Base-by-base conservation (phyloP, 2,113 vertebrate species). In the Reinhardtius hippoglossoides region DNA sequence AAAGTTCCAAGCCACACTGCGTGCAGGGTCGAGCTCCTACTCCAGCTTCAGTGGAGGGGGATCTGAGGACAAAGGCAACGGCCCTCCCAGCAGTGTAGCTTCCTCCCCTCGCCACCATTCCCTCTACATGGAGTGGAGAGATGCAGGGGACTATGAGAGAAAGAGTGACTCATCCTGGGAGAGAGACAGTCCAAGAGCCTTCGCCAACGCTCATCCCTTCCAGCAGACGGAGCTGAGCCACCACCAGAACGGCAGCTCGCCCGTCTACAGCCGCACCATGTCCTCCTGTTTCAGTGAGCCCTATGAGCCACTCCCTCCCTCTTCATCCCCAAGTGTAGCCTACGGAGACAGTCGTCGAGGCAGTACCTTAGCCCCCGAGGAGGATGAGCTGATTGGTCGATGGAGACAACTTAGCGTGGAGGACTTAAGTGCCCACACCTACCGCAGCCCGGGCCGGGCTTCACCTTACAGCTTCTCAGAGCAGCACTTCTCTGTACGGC, bases 361-460 rank as follows among this genome's bases (percentile, higher is more conserved):
- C n/a, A 93, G 94, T 9, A 88, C 93, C 2, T 89, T 97, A 27
- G 92, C 95, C 16, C 94, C 95, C 0, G 95, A 97, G 71, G 97
- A 94, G 64, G 93, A 97, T 24, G 96, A 97, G 76, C 87, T 95
- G 56, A 95, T 96, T 0, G 94, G 96, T n/a, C 93, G 95, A 23
- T 98, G 97, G 97, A 94, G 96, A 54, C 96, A 98, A 4, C 87
- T 98, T 40, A 98, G 96, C 0, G 95, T 97, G 55, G 97, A 99
- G 86, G 97, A 98, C 76, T 91, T 98, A 0, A 97, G 96, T 23
- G 95, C 96, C 0, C 97, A 98, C 82, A 91, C 95, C 13, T 96
- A 96, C 88, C 94, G 95, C 79, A 94, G 95, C 27, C 74, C 95
- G 0, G 93, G 94, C 69, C 95, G 96, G 8, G 94, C 95, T 24